Evolutionary conservation across 2,888 invertebrate genomes (phyloP), one percentile per base, ranked within the genome.

Genomic region (Parthenolecanium corni): DNA sequence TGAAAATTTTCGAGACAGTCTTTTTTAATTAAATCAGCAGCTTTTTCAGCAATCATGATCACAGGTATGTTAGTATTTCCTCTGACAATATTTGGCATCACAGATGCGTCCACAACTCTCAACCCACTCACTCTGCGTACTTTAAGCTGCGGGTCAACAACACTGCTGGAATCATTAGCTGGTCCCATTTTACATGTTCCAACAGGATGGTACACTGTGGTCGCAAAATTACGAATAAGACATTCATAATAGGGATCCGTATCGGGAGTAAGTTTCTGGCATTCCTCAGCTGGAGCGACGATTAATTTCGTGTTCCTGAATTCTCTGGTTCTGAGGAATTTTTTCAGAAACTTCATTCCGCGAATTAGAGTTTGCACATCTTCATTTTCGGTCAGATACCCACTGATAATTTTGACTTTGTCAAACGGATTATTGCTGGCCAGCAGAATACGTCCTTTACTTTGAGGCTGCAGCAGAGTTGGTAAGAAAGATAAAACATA

Each of bases 111-210:
- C 20, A 24, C 61, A 1, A 61, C 61, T 14, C 61, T 49, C 25
- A 79, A 67, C n/a, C 71, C 70, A 21, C 74, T 71, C 3, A 74
- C 49, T 1, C 75, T 75, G 14, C 64, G 65, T n/a, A 71, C 69
- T 23, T 68, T 69, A 54, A 44, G 65, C n/a, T 67, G 64, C 12
- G 67, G 64, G 53, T 70, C 70, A 0, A 70, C 70, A 6, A 70
- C 70, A 2, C 68, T 66, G 6, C 66, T 65, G n/a, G 68, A 66
- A 57, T 71, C 70, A 16, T 42, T 58, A 3, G 44, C 24, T n/a
- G 64, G 62, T 1, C 75, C 79, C 76, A 79, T 79, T 68, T 75
- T 75, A 67, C 75, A 75, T 1, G 78, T 78, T 65, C 78, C 77
- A 1, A 76, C 76, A 3, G 78, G 77, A 68, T 79, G 79, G 68